These are phyloP conservation scores for Phrynocephalus versicolor DNA, from an alignment of 2,113 vertebrate genomes.

Conservation along the genomic window DNA sequence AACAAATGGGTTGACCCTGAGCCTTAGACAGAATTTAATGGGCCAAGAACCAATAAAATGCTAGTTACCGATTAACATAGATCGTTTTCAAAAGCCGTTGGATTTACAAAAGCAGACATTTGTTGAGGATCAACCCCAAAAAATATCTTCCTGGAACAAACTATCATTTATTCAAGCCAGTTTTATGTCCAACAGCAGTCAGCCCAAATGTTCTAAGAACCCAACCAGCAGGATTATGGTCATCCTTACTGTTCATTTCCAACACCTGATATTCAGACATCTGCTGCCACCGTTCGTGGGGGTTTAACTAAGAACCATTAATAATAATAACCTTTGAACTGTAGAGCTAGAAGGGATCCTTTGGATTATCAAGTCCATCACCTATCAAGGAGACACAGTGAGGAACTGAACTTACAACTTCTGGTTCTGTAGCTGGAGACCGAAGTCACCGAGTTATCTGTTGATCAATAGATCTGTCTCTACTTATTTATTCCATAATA, in stretches of 20 bases:
- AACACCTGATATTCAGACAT: neutral
- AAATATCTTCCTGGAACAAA: neutral
- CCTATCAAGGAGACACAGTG: no score
- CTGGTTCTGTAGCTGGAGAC: no score
- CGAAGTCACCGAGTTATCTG: no score
- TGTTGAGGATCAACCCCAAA: conserved; percentile 4
- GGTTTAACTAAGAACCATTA: neutral
- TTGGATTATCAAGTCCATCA: no score
- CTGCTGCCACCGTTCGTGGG: neutral
- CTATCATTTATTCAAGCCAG: neutral
- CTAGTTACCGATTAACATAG: neutral
- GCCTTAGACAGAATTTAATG: neutral
- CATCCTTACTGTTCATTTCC: neutral
- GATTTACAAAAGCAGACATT: neutral
- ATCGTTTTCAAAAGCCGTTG: neutral
- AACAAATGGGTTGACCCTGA: no score
- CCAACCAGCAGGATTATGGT: neutral
- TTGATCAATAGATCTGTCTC: neutral
- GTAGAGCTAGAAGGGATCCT: no score
- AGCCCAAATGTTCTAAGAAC: neutral
- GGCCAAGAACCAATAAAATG: neutral
- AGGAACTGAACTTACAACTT: no score
- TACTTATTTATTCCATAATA: no score
- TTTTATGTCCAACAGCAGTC: neutral
- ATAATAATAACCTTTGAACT: no score